These are phyloP conservation scores for Enhydra lutris DNA, from an alignment of 2,113 vertebrate species.

Conservation along the genomic window DNA sequence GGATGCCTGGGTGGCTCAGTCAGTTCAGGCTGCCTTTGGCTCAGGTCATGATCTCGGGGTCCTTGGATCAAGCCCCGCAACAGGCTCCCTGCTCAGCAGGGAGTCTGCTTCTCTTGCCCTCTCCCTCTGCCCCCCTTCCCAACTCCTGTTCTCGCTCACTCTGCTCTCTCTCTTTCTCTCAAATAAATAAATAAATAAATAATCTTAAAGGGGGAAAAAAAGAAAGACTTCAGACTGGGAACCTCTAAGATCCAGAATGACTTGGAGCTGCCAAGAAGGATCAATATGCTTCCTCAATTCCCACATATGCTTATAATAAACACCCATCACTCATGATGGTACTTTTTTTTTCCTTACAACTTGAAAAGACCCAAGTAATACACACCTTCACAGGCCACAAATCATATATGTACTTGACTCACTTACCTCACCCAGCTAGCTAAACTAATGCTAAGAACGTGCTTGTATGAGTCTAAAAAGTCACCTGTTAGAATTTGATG, in stretches of 20 bases:
- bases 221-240: neutral
- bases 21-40: neutral
- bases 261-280: neutral
- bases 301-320: conserved; percentile 4
- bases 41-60: neutral
- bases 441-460: neutral
- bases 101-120: neutral
- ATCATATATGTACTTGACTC: neutral
- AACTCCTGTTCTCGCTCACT: neutral
- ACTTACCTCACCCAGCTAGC: neutral
- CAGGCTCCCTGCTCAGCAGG: neutral
- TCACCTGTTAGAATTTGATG: neutral
- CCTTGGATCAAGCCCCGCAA: neutral
- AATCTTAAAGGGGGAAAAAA: neutral
- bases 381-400: neutral
- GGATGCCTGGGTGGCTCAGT: neutral
- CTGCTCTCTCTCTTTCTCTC: neutral
- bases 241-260: neutral
- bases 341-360: neutral
- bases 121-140: neutral
- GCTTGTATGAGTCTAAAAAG: neutral
- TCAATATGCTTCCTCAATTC: neutral
- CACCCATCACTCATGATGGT: neutral
- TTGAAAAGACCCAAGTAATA: neutral
- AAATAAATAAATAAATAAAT: neutral